Conservation (phyloP, 2,113 vertebrate genomes). For the Litocranius walleri region DNA sequence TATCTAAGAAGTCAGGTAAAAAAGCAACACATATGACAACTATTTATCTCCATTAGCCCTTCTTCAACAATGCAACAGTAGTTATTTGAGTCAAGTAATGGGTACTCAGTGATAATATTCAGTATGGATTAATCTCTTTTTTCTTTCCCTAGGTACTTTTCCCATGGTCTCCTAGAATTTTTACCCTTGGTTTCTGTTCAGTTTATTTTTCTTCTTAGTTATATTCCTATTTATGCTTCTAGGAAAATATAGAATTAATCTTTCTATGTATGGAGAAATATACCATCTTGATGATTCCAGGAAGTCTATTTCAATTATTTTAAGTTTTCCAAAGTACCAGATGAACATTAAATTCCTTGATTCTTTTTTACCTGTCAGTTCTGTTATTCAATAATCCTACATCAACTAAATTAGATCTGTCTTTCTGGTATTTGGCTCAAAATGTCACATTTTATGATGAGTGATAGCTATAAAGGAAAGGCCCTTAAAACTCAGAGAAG, state of each 20-base stretch:
- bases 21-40: not conserved
- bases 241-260: not conserved
- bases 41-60: not conserved
- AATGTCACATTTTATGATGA: not conserved
- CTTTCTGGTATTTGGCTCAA: not conserved
- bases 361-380: not conserved
- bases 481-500: not conserved
- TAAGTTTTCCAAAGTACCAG: not conserved
- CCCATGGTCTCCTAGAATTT: not conserved
- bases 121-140: not conserved
- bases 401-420: not conserved
- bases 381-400: not conserved
- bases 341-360: not conserved
- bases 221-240: not conserved
- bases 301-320: not conserved
- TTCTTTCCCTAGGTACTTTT: not conserved
- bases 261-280: not conserved
- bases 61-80: not conserved
- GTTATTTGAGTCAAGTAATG: not conserved
- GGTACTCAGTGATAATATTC: not conserved
- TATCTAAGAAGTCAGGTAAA: not conserved
- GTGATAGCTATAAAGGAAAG: not conserved
- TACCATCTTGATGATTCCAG: not conserved
- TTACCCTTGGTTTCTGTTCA: not conserved
- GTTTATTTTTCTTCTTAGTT: not conserved